Evolutionary conservation across 2,113 vertebrate genomes (phyloP).

Genomic region (Actenoides hombroni): DNA sequence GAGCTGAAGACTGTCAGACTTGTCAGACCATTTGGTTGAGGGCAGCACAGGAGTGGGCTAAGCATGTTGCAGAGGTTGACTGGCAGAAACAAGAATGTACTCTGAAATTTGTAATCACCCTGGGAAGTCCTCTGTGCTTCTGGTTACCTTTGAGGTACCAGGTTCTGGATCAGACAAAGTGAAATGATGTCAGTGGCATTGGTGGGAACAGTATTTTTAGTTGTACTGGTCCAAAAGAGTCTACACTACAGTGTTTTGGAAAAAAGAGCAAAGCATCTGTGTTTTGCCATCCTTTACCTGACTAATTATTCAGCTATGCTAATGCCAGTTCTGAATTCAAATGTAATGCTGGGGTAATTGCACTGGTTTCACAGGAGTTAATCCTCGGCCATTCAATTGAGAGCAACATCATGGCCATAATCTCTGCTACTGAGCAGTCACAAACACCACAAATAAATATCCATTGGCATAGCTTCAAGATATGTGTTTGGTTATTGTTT

Average conservation of each 20-base stretch:
- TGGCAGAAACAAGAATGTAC: neutral
- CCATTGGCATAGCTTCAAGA: neutral
- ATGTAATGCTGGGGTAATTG: neutral
- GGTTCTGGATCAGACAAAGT: neutral
- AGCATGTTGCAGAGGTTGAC: fast-evolving
- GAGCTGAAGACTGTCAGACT: neutral
- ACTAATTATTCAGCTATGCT: neutral
- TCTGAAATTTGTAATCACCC: neutral
- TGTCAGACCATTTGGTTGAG: neutral
- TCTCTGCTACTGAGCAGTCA: neutral
- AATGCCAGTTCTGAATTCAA: neutral
- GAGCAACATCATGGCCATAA: neutral
- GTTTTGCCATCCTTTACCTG: neutral
- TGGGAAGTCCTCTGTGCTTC: neutral
- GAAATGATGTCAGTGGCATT: neutral
- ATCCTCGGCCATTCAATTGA: neutral
- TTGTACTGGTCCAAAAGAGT: neutral
- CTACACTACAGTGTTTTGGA: neutral
- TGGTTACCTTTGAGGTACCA: neutral
- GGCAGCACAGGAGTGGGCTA: neutral
- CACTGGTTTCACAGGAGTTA: neutral
- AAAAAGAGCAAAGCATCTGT: neutral
- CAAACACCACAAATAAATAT: neutral
- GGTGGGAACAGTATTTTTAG: fast-evolving
- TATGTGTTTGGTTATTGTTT: neutral